Conservation (phyloP, 2,113 vertebrate species). For the Mustela lutreola region DNA sequence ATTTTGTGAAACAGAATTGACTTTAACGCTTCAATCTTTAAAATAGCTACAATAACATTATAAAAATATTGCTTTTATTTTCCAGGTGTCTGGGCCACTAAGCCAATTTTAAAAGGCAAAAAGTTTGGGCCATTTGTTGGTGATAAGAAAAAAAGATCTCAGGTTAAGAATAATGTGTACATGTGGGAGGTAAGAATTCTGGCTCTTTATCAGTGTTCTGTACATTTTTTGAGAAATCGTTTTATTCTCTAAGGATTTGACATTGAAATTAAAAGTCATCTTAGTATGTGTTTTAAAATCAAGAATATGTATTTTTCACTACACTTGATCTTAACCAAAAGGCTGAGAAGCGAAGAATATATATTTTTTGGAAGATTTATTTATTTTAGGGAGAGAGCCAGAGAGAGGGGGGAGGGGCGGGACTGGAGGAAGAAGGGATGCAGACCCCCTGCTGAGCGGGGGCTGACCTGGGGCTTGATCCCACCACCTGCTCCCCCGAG, state of each 20-base stretch:
- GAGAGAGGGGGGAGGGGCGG: rapidly evolving
- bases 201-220: neutral
- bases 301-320: neutral
- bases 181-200: conserved; percentile 96
- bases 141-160: conserved; percentile 96
- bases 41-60: conserved; percentile 11
- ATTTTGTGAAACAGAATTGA: conserved; percentile 29
- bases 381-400: neutral
- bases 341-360: neutral
- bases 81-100: conserved; percentile 96
- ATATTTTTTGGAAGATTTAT: neutral
- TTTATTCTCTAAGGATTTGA: neutral
- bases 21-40: conserved; percentile 55
- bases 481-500: neutral
- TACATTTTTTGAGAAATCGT: neutral
- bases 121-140: conserved; percentile 96
- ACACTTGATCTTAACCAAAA: too few relatives aligned
- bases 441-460: neutral
- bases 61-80: conserved; percentile 71
- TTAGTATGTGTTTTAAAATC: conserved; percentile 47
- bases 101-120: conserved; percentile 94
- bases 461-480: neutral
- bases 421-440: neutral
- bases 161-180: conserved; percentile 97
- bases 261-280: conserved; percentile 19